phyloP scores from a whole-genome alignment of 2,797 vertebrate genomes.

The Pipistrellus pipistrellus region DNA sequence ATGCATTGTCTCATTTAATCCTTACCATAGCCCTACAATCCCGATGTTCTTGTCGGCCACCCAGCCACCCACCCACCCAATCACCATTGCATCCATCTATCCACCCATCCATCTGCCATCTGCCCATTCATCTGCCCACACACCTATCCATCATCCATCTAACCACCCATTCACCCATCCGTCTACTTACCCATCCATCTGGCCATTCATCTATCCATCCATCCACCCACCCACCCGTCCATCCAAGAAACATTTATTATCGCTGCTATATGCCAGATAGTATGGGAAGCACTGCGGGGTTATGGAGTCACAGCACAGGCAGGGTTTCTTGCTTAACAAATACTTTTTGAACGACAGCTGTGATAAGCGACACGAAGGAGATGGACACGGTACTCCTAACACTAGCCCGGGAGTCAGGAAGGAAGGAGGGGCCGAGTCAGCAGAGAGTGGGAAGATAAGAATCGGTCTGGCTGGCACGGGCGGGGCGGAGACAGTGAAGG shows the following conservation, averaged over 20 bases:
- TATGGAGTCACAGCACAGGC: neutral
- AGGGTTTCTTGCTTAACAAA: neutral
- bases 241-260: neutral
- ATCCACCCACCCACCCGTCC: too few species aligned
- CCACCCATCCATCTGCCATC: neutral
- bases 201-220: too few species aligned
- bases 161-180: too few species aligned
- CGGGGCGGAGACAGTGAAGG: neutral
- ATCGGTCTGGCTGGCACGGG: neutral
- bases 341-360: neutral
- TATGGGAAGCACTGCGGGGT: neutral
- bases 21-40: neutral
- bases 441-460: neutral
- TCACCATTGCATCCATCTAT: too few species aligned
- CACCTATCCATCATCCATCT: neutral
- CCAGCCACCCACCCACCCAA: neutral
- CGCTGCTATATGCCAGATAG: neutral
- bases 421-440: rapidly evolving
- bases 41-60: neutral
- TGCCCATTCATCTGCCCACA: neutral
- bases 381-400: rapidly evolving
- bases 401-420: neutral
- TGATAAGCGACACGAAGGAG: rapidly evolving
- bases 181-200: too few species aligned
- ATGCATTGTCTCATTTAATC: neutral